phyloP scores from a whole-genome alignment of 2,888 invertebrate genomes.

The Tenthredo mesomela region DNA sequence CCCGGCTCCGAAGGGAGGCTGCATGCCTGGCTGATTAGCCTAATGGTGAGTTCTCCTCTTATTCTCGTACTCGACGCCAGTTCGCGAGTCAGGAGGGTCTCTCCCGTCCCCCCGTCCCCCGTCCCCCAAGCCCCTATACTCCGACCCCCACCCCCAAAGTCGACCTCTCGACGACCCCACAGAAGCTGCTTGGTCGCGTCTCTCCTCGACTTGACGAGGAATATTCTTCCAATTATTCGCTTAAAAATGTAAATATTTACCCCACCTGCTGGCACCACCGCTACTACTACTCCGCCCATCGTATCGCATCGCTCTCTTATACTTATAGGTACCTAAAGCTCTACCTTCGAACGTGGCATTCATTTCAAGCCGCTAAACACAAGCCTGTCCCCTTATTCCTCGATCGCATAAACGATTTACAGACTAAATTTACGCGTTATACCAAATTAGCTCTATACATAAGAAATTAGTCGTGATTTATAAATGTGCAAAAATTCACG shows the following conservation, averaged over 20 bases:
- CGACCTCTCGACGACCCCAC: slow-evolving; percentile 57
- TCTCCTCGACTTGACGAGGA: slow-evolving; percentile 70
- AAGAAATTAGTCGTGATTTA: background rate
- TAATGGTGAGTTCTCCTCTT: slow-evolving; percentile 75
- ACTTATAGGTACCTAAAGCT: background rate
- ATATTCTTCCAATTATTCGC: slow-evolving; percentile 72
- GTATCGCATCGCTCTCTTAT: background rate
- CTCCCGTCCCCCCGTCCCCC: slow-evolving; percentile 47
- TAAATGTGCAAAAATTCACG: background rate
- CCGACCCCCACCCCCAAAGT: slow-evolving; percentile 55
- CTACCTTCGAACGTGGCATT: background rate
- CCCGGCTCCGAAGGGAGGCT: slow-evolving; percentile 62
- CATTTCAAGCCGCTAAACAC: slow-evolving; percentile 41
- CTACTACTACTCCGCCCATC: background rate
- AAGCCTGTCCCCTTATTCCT: background rate
- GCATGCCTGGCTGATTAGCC: slow-evolving; percentile 75
- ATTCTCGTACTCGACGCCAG: slow-evolving; percentile 75
- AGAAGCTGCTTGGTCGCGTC: slow-evolving; percentile 46
- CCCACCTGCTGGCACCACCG: background rate
- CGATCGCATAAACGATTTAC: background rate
- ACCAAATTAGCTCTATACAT: background rate
- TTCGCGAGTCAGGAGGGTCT: slow-evolving; percentile 65
- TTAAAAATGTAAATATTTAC: slow-evolving; percentile 68
- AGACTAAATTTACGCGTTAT: background rate
- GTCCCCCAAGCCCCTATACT: slow-evolving; percentile 59